These are phyloP conservation scores for Danio albolineatus DNA, from an alignment of 2,797 vertebrate genomes.

Conservation along the genomic window DNA sequence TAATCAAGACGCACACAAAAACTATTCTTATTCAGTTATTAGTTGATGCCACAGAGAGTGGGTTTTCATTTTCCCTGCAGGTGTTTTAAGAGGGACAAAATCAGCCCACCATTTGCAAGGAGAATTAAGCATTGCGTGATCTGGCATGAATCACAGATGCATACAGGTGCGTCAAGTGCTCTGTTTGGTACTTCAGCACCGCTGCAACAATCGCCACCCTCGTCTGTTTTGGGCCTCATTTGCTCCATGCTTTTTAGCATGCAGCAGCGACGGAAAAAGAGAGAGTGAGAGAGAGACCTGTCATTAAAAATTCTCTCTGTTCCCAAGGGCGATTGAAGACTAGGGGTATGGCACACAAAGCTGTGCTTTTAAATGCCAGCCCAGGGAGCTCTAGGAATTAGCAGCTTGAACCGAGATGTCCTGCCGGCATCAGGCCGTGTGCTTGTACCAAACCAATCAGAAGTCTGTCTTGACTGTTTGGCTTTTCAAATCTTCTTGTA, in stretches of 20 bases:
- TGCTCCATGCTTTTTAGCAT: constrained; percentile 51
- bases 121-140: constrained; percentile 43
- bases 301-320: constrained; percentile 78
- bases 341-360: constrained; percentile 63
- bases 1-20: constrained; percentile 35
- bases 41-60: not conserved
- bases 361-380: constrained; percentile 64
- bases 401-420: constrained; percentile 39
- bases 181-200: constrained; percentile 56
- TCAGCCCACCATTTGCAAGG: constrained; percentile 24
- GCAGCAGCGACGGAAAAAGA: not conserved
- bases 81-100: constrained; percentile 41
- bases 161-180: constrained; percentile 59
- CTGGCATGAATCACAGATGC: constrained; percentile 51
- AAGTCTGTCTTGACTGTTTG: not conserved
- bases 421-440: constrained; percentile 47
- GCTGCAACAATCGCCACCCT: constrained; percentile 48
- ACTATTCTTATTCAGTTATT: constrained; percentile 39
- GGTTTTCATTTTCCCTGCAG: constrained; percentile 44
- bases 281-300: constrained; percentile 27
- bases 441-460: constrained; percentile 49
- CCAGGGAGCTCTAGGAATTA: constrained; percentile 53
- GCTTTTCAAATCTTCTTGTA: constrained; percentile 9
- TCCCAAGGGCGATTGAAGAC: constrained; percentile 66
- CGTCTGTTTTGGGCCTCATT: constrained; percentile 53